phyloP scores from a whole-genome alignment of 2,113 vertebrate genomes.

The Eolophus roseicapilla region DNA sequence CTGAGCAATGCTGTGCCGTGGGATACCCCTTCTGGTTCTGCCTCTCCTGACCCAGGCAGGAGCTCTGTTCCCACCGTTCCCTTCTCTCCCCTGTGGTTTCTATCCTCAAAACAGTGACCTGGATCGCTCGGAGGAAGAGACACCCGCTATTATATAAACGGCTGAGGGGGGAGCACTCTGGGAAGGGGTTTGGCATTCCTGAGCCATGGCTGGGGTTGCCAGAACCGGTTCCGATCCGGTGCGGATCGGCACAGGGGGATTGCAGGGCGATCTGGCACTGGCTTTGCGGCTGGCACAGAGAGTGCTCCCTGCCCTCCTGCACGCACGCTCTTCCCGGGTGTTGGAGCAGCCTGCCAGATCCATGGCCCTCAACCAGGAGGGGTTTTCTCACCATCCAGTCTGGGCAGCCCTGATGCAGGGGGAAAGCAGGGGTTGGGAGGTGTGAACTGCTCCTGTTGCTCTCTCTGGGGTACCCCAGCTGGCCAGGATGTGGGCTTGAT shows the following conservation, averaged over 20 bases:
- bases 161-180: not conserved
- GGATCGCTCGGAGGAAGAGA: not conserved
- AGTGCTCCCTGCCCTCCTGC: not conserved
- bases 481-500: not conserved
- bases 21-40: not conserved
- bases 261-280: not conserved
- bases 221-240: fast-evolving
- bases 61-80: not conserved
- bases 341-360: not conserved
- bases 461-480: not conserved
- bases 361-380: not conserved
- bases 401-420: fast-evolving
- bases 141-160: not conserved
- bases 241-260: not conserved
- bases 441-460: fast-evolving
- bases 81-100: not conserved
- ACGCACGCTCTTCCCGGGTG: not conserved
- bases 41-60: not conserved
- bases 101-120: conserved; percentile 1
- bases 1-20: fast-evolving
- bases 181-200: not conserved
- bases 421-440: not conserved
- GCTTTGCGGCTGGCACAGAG: not conserved
- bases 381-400: not conserved
- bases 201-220: fast-evolving